Base-by-base conservation (phyloP, 2,797 vertebrate genomes). In the Macrochelys suwanniensis region DNA sequence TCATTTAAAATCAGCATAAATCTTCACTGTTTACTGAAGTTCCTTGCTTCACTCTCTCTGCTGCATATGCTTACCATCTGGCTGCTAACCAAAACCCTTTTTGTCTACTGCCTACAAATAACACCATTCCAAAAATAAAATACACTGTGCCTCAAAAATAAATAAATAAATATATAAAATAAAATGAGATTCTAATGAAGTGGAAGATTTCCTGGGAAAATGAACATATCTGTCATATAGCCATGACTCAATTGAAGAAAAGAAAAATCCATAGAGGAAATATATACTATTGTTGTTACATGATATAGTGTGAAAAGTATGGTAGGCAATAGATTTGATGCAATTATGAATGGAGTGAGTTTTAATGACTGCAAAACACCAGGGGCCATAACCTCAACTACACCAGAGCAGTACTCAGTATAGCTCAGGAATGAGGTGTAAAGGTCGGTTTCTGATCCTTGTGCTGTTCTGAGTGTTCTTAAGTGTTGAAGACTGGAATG, bases 11-110 rank as follows among this genome's bases (percentile, higher is more conserved):
- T 82, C 77, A 76, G 53, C 59, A 12, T 10, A 28, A 2, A 4
- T 85, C 85, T 92, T 94, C 88, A 78, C 88, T 94, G 87, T 94
- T 95, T 95, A 92, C 90, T 85, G 91, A 89, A 81, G 80, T 80
- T 12, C 79, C 77, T 94, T 93, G 81, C 85, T 92, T 95, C 80
- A 2, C 89, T 94, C 89, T 89, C 94, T 57, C 94, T 97, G 82
- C 87, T 95, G 93, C 88, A 68, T 96, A 91, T 95, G 95, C 89
- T 93, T 31, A 77, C 95, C 93, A 97, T 95, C 93, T 97, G 97
- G 84, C 96, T 94, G 87, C 93, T 89, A 61, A 94, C 85, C 94
- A 91, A 96, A 96, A 93, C 51, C 6, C 11, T 77, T 84, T 59
- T 88, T 95, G 88, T 80, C 90, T 94, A 31, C 92, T 95, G 82